Conservation (phyloP, 2,888 invertebrate genomes). For the Chymomyza fuscimana region DNA sequence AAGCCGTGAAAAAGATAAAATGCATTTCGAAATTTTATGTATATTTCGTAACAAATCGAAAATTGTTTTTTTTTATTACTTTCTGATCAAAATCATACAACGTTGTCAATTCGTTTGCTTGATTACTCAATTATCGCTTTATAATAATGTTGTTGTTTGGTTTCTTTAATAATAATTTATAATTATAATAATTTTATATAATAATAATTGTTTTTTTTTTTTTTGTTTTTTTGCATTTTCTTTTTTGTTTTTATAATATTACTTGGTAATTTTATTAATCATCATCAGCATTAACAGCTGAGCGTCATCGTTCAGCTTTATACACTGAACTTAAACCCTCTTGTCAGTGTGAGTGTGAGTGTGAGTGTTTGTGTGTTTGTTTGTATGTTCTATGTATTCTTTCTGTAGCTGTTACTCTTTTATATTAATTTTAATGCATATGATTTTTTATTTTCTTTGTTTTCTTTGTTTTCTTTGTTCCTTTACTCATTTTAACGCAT, state of each 20-base stretch:
- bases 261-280: constrained; percentile 73
- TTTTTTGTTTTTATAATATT: constrained; percentile 61
- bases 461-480: constrained; percentile 1
- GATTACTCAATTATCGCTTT: constrained; percentile 51
- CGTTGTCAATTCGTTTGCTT: constrained; percentile 77
- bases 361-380: not conserved
- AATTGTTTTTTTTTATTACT: constrained; percentile 70
- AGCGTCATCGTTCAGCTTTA: not conserved
- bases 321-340: not conserved
- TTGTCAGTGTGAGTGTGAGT: not conserved
- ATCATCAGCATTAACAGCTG: constrained; percentile 38
- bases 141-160: constrained; percentile 48
- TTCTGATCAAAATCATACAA: constrained; percentile 80
- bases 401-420: constrained; percentile 6
- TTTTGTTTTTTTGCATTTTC: constrained; percentile 34
- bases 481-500: too few species aligned
- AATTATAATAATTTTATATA: constrained; percentile 64
- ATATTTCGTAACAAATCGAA: constrained; percentile 73
- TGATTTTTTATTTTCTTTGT: constrained; percentile 58
- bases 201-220: constrained; percentile 31
- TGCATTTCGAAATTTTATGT: constrained; percentile 46
- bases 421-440: constrained; percentile 59
- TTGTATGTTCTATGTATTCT: not conserved
- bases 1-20: not conserved
- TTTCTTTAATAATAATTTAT: constrained; percentile 49